These are phyloP conservation scores for Hyposoter dolosus DNA, from an alignment of 2,888 invertebrate genomes.

Conservation along the genomic window DNA sequence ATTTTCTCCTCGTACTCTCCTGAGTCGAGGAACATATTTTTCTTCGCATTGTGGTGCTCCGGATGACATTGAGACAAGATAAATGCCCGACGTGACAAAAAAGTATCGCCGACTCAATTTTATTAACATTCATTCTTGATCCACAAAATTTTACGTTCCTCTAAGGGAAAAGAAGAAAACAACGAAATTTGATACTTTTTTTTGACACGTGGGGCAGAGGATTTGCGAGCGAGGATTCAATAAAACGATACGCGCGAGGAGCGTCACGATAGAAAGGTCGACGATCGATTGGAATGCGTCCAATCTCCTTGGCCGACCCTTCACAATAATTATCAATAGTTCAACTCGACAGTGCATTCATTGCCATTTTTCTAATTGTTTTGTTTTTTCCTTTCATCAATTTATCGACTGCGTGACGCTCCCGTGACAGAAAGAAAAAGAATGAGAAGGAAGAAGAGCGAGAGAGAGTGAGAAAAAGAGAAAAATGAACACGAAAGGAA, in stretches of 20 bases:
- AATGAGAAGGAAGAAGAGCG: slow-evolving; percentile 33
- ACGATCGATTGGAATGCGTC: slow-evolving; percentile 80
- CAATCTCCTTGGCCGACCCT: slow-evolving; percentile 74
- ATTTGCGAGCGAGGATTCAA: slow-evolving; percentile 36
- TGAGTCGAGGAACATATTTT: slow-evolving; percentile 2
- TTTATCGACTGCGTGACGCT: slow-evolving; percentile 43
- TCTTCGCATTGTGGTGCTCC: background rate
- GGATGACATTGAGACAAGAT: slow-evolving; percentile 9
- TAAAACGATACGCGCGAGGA: slow-evolving; percentile 72
- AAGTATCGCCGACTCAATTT: background rate
- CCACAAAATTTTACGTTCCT: no score
- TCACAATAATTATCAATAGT: slow-evolving; percentile 48
- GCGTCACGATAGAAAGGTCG: slow-evolving; percentile 73
- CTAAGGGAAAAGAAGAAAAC: background rate
- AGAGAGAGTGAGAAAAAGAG: slow-evolving; percentile 21
- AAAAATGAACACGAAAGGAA: slow-evolving; percentile 34
- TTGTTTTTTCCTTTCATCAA: background rate
- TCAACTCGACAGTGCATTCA: background rate
- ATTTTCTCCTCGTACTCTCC: slow-evolving; percentile 1
- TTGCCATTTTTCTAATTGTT: background rate
- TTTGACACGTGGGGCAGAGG: slow-evolving; percentile 12
- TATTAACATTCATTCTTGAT: background rate
- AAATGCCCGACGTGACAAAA: background rate
- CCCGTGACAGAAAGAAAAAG: slow-evolving; percentile 25
- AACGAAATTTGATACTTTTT: slow-evolving; percentile 16